These are phyloP conservation scores for Xiphorhynchus erythropygius DNA, from an alignment of 2,797 vertebrate species.

Conservation along the genomic window DNA sequence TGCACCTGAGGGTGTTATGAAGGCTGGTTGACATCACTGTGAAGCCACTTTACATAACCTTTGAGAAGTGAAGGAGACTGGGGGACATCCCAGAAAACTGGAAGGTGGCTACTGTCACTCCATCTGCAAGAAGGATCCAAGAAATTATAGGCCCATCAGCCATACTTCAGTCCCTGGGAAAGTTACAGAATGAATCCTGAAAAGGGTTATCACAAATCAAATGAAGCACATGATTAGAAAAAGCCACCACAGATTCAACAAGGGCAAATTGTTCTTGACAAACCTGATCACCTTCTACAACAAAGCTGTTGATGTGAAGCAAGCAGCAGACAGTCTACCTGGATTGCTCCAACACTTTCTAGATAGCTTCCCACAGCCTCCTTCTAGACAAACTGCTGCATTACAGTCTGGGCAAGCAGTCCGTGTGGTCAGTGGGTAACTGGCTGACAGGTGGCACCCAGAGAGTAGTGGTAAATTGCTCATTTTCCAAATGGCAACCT, in stretches of 20 bases:
- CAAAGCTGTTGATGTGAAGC: background rate
- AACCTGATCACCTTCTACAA: background rate
- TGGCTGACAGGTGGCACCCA: background rate
- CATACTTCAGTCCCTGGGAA: background rate
- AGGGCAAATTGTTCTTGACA: background rate
- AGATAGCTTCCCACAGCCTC: background rate
- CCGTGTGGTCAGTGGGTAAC: no score
- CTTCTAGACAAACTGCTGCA: background rate
- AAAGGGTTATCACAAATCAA: background rate
- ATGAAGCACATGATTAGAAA: rapidly evolving
- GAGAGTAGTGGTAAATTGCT: background rate
- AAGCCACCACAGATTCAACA: background rate
- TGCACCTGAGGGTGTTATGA: background rate
- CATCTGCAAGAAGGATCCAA: background rate
- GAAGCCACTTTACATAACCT: rapidly evolving
- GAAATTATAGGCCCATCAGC: background rate
- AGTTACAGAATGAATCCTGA: background rate
- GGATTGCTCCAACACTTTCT: background rate
- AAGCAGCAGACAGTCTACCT: background rate
- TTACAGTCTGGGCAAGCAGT: background rate
- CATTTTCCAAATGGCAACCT: background rate
- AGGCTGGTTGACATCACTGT: background rate
- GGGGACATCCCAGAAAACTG: background rate
- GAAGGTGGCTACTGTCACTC: background rate
- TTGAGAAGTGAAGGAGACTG: background rate